Percentiles rank a stretch among this genome's conserved stretches.
These are phyloP conservation scores for Suricata suricatta DNA, from an alignment of 2,113 vertebrate species.

Conservation along the genomic window DNA sequence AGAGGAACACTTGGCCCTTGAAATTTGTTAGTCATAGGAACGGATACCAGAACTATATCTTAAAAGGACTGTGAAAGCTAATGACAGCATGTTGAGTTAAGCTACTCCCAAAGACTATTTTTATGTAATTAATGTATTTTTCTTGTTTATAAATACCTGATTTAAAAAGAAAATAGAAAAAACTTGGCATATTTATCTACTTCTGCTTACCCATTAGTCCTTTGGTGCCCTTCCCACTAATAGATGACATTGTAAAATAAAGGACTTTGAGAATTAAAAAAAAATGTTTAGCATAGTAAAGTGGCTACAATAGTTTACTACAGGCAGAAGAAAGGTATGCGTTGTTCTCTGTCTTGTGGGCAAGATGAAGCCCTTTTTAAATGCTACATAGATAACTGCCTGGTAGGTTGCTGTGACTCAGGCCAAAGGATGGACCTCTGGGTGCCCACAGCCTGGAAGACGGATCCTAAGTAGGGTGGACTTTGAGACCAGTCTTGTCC, in stretches of 20 bases:
- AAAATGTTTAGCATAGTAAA: neutral
- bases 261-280: slow-evolving; percentile 89
- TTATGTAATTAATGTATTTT: slow-evolving; percentile 97
- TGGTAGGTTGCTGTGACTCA: neutral
- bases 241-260: slow-evolving; percentile 93
- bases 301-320: neutral
- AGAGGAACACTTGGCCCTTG: neutral
- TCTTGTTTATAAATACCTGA: slow-evolving; percentile 96
- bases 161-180: slow-evolving; percentile 90
- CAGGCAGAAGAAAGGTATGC: neutral
- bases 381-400: neutral
- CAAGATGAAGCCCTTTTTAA: neutral
- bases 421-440: neutral
- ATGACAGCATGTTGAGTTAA: slow-evolving; percentile 90
- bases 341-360: neutral
- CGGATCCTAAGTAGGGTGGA: neutral
- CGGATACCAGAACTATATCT: neutral
- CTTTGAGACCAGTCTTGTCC: neutral
- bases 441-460: neutral
- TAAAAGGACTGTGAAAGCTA: slow-evolving; percentile 70
- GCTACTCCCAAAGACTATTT: slow-evolving; percentile 95
- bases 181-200: slow-evolving; percentile 92
- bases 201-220: slow-evolving; percentile 86
- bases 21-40: neutral
- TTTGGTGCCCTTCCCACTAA: slow-evolving; percentile 81